Evolutionary conservation across 2,797 vertebrate genomes (phyloP), one percentile per base, ranked within the genome.

Genomic region (Adelosebastes latens): DNA sequence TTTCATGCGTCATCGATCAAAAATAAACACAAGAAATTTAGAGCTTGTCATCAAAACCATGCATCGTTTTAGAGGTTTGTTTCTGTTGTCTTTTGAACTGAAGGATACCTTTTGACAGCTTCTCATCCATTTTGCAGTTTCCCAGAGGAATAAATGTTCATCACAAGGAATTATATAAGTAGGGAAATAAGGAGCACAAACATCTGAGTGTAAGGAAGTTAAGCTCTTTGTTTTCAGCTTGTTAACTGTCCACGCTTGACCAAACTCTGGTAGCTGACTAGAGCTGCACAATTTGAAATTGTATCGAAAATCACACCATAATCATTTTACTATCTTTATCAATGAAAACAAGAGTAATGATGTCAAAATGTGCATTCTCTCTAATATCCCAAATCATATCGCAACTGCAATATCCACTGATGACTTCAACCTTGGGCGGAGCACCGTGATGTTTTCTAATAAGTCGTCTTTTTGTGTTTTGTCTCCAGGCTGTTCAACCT

Each of bases 401-500:
- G 39, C 36, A 39, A 0, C 34, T 36, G 11, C 4, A 39, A 39
- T 39, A 39, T 39, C 39, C 39, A 46, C 39, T 46, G 39, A 46
- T 46, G 39, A 46, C 39, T 2, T 46, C 14, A 18, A 46, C 39
- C 6, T 14, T 7, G 14, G 42, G 42, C 14, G 42, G 20, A 52
- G 12, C 3, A 7, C 53, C 53, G 2, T 12, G 9, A 39, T 2
- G 11, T 29, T 65, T 12, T 58, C 59, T 84, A 22, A 86, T 16
- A 2, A 4, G 7, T 74, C 3, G 71, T 49, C 16, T 49, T 3
- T 0, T 18, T 75, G 87, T 93, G 84, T 83, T 18, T 55, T 25
- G 36, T 24, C 25, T 55, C 3, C 95, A 98, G 97, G 86, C 94
- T 98, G 2, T 98, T 98, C 92, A 98, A 96, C 87, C 89, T 98